These are phyloP conservation scores for Ceramica pisi DNA, from an alignment of 2,888 invertebrate species.

Conservation along the genomic window DNA sequence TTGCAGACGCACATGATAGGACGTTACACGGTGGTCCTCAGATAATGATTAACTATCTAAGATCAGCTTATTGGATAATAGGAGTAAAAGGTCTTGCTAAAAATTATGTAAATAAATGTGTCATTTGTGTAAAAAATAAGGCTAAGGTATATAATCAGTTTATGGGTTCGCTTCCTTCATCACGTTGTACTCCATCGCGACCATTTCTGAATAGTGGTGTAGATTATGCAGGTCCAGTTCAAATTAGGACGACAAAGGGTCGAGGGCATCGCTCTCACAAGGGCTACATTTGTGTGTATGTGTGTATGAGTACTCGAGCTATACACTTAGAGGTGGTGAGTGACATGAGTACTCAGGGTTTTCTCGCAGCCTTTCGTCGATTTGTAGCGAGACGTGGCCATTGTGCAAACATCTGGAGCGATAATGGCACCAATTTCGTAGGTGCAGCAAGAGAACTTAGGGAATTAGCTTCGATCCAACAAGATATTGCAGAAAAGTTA, in stretches of 20 bases:
- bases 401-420: conserved; percentile 8
- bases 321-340: too few relatives aligned
- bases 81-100: conserved; percentile 8
- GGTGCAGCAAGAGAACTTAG: conserved; percentile 19
- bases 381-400: conserved; percentile 20
- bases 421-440: conserved; percentile 19
- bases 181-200: conserved; percentile 6
- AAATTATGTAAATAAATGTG: background rate
- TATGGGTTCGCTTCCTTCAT: conserved; percentile 15
- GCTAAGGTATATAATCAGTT: background rate
- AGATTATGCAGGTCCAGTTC: conserved; percentile 19
- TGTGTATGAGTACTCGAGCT: too few relatives aligned
- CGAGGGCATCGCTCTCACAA: too few relatives aligned
- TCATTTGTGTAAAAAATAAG: conserved; percentile 1
- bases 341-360: too few relatives aligned
- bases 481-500: conserved; percentile 1
- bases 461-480: background rate
- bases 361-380: conserved; percentile 12
- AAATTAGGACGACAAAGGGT: conserved; percentile 19
- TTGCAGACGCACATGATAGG: too few relatives aligned
- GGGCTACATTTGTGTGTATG: too few relatives aligned
- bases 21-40: too few relatives aligned
- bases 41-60: conserved; percentile 14
- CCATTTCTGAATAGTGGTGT: conserved; percentile 12
- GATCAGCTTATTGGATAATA: conserved; percentile 22